Evolutionary conservation across 2,888 invertebrate genomes (phyloP).

Genomic region (Margaritifera margaritifera): DNA sequence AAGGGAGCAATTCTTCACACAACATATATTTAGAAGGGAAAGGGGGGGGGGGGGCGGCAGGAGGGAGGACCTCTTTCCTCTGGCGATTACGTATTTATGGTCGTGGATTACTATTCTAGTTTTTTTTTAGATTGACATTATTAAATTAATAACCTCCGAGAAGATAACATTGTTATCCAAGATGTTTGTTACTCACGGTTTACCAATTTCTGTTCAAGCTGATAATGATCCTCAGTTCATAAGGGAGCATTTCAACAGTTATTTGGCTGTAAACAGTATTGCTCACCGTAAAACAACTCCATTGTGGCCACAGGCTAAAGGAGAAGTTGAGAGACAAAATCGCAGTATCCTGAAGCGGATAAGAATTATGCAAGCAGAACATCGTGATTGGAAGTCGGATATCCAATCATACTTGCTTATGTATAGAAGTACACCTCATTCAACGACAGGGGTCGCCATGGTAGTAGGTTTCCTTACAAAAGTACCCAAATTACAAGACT

Average conservation of each 20-base stretch:
- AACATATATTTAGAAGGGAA: too few species aligned
- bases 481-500: conserved; percentile 21
- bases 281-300: conserved; percentile 25
- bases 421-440: conserved; percentile 35
- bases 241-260: conserved; percentile 22
- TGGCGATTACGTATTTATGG: conserved; percentile 30
- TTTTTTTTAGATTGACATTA: conserved; percentile 35
- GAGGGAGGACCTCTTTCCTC: conserved; percentile 35
- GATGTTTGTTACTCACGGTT: conserved; percentile 34
- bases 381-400: conserved; percentile 25
- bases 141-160: conserved; percentile 24
- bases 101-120: conserved; percentile 45
- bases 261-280: conserved; percentile 26
- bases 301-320: conserved; percentile 35
- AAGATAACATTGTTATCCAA: conserved; percentile 30
- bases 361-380: conserved; percentile 29
- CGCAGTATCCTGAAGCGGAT: conserved; percentile 33
- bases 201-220: conserved; percentile 25
- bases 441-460: conserved; percentile 26
- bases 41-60: too few species aligned
- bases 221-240: conserved; percentile 41
- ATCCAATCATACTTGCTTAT: conserved; percentile 24
- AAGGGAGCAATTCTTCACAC: too few species aligned
- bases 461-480: conserved; percentile 24
- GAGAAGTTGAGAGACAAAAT: conserved; percentile 43